Conservation (phyloP, 2,888 invertebrate genomes). For the Plagiodera versicolora region DNA sequence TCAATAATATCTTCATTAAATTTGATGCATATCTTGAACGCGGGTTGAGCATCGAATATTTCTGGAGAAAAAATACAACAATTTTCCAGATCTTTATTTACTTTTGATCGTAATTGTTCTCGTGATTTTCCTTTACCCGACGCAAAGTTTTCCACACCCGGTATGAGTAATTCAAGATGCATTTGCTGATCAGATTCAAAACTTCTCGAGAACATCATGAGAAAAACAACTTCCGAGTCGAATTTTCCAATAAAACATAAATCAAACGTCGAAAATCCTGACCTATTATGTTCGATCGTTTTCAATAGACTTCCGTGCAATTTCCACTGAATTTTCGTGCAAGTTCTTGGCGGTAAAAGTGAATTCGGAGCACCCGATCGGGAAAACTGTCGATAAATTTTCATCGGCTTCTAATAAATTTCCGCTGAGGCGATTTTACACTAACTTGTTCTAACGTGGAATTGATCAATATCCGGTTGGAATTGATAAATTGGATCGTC, state of each 20-base stretch:
- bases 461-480: not conserved
- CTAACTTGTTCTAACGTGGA: not conserved
- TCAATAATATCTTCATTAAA: no score
- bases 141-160: no score
- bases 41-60: no score
- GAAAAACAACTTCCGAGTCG: no score
- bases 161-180: no score
- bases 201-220: no score
- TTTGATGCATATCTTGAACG: no score
- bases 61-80: no score
- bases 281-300: not conserved
- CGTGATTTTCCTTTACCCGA: no score
- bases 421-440: not conserved
- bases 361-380: not conserved
- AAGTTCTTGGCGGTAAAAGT: not conserved
- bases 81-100: no score
- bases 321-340: not conserved
- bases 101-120: no score
- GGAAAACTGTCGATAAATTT: not conserved
- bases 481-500: not conserved
- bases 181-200: no score
- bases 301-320: not conserved
- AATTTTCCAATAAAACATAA: not conserved
- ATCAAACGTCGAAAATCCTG: not conserved
- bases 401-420: slow-evolving; percentile 1